A percentile compares a stretch with the other conserved stretches of the same genome.
These are phyloP conservation scores for Pomatostomus ruficeps DNA, from an alignment of 2,113 vertebrate species.

Conservation along the genomic window DNA sequence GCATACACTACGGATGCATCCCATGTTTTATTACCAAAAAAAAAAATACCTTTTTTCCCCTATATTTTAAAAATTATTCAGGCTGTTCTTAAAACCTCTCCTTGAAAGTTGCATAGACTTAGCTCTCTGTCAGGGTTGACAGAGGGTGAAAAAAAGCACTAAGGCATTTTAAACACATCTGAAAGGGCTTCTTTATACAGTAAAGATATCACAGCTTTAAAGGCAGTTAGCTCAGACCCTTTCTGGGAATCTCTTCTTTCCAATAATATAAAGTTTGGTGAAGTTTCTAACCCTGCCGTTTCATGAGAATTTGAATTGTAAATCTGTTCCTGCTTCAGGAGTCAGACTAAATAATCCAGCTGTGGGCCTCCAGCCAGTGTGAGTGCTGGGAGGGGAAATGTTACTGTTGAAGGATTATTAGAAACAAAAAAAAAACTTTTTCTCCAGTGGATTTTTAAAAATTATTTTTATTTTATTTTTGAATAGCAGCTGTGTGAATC, in stretches of 20 bases:
- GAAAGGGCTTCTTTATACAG: neutral
- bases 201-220: neutral
- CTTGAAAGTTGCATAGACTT: neutral
- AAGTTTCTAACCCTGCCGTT: neutral
- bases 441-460: neutral
- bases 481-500: conserved; percentile 8
- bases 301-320: conserved; percentile 41
- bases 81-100: neutral
- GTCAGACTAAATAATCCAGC: conserved; percentile 31
- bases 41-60: accelerated
- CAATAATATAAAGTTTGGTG: conserved; percentile 25
- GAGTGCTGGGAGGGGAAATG: conserved; percentile 7
- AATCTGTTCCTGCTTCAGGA: conserved; percentile 25
- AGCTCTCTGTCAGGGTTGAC: neutral
- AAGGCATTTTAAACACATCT: neutral
- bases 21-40: neutral
- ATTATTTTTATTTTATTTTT: conserved; percentile 6
- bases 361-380: neutral
- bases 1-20: accelerated
- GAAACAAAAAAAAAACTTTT: neutral
- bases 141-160: neutral
- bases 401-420: neutral
- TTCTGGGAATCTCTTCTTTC: conserved; percentile 5
- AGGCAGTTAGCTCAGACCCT: neutral
- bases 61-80: neutral